These are phyloP conservation scores for Galeruca laticollis DNA, from an alignment of 2,888 invertebrate genomes.

Conservation along the genomic window DNA sequence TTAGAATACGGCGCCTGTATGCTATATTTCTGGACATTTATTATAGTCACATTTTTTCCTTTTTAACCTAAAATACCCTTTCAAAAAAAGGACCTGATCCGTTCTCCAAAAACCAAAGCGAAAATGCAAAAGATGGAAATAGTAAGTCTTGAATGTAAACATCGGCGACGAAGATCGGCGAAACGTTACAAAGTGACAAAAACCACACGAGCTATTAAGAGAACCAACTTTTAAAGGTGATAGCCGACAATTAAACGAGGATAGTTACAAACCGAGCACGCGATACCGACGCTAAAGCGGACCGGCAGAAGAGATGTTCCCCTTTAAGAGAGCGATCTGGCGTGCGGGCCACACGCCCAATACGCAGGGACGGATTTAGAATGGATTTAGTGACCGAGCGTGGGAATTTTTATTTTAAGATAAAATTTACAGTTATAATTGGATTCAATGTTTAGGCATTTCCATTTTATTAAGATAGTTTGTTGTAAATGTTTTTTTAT, in stretches of 20 bases:
- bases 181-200: conserved; percentile 58
- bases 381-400: conserved; percentile 17
- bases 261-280: conserved; percentile 51
- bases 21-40: neutral
- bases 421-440: neutral
- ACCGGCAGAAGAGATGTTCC: conserved; percentile 33
- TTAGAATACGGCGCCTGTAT: neutral
- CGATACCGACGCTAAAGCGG: conserved; percentile 41
- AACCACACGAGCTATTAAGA: conserved; percentile 58
- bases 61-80: neutral
- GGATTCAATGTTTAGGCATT: neutral
- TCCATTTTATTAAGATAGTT: neutral
- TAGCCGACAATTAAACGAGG: conserved; percentile 56
- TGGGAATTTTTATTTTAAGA: conserved; percentile 27
- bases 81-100: conserved; percentile 14
- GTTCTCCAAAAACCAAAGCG: conserved; percentile 16
- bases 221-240: conserved; percentile 53
- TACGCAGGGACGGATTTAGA: conserved; percentile 25
- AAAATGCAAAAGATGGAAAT: conserved; percentile 38
- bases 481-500: neutral
- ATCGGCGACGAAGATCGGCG: conserved; percentile 36
- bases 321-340: conserved; percentile 40
- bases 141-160: conserved; percentile 48
- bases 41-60: neutral
- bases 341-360: conserved; percentile 42